Base-by-base conservation (phyloP, 2,888 invertebrate species). In the Heliconius aoede region DNA sequence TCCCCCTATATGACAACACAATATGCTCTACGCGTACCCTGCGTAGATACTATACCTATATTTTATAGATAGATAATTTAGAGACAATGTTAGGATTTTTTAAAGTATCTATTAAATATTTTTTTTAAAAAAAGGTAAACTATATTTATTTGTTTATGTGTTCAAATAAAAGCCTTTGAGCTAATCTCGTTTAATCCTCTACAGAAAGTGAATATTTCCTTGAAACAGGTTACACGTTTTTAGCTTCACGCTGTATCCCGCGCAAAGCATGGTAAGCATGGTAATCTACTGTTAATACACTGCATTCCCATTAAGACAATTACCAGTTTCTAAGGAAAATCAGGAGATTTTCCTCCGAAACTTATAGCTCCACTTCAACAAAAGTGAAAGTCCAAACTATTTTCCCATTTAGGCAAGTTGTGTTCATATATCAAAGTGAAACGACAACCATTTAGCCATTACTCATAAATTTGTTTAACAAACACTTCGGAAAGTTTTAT, bases 1-100 rank as follows among this genome's bases (percentile, higher is more conserved):
- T 93, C 90, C 90, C 88, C 88, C 87, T 84, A 86, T 89, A 87
- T 89, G 90, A 89, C 90, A 89, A 87, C 87, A 89, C 87, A 90
- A 88, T 87, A 84, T 82, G 76, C 80, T 79, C 82, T 51, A 68
- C 68, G 30, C 68, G 68, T 68, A 51, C 51, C 28, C 30, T 51
- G 68, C 26, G 67, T 68, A 28, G 28, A 40, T 68, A 28, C 51
- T 51, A 51, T 46, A n/a, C 18, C 46, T 21, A 46, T 13, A 4
- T 51, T 68, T 21, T 51, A n/a, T 51, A 51, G 51, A 51, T 68
- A 68, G n/a, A 30, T 13, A n/a, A 51, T 68, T 68, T 30, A 51
- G 30, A 51, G 30, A 30, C 28, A 68, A 68, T 68, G 46, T 8
- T 51, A 30, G 68, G 5, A 28, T 28, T 21, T 13, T 68, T 55